Conservation (phyloP, 1,140 invertebrate genomes). For the Heliconius nattereri region DNA sequence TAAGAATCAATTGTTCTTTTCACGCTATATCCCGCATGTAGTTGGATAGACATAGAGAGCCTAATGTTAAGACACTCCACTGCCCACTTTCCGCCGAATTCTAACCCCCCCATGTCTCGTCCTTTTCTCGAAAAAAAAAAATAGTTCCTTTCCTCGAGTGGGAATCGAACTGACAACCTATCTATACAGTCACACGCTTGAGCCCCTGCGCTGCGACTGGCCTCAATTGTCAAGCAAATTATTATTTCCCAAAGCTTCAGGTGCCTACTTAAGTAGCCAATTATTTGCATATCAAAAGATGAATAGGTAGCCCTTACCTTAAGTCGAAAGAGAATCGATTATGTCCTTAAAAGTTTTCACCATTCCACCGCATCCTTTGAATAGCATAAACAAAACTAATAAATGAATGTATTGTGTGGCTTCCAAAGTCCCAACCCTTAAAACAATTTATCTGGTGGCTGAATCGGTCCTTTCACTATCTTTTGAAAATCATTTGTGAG, state of each 20-base stretch:
- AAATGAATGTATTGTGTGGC: constrained; percentile 38
- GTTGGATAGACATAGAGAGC: too few relatives aligned
- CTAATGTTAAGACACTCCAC: too few relatives aligned
- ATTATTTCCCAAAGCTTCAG: too few relatives aligned
- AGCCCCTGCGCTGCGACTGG: too few relatives aligned
- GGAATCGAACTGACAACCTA: too few relatives aligned
- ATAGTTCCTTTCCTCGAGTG: too few relatives aligned
- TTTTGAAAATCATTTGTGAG: neutral
- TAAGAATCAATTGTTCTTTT: neutral
- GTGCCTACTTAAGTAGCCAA: neutral
- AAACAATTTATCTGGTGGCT: constrained; percentile 10
- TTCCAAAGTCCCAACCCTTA: constrained; percentile 10
- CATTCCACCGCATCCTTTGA: constrained; percentile 38
- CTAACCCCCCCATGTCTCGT: too few relatives aligned
- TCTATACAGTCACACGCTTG: too few relatives aligned
- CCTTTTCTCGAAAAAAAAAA: too few relatives aligned
- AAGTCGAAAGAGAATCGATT: constrained; percentile 55
- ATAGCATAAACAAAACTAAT: constrained; percentile 38
- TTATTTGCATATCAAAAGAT: constrained; percentile 22
- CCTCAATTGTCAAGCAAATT: too few relatives aligned
- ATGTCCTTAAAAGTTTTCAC: constrained; percentile 45
- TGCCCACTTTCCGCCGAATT: too few relatives aligned
- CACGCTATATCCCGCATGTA: too few relatives aligned
- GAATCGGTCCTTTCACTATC: neutral
- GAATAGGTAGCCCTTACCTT: neutral